phyloP scores from a whole-genome alignment of 2,888 invertebrate species.

The Drosophila koepferae region DNA sequence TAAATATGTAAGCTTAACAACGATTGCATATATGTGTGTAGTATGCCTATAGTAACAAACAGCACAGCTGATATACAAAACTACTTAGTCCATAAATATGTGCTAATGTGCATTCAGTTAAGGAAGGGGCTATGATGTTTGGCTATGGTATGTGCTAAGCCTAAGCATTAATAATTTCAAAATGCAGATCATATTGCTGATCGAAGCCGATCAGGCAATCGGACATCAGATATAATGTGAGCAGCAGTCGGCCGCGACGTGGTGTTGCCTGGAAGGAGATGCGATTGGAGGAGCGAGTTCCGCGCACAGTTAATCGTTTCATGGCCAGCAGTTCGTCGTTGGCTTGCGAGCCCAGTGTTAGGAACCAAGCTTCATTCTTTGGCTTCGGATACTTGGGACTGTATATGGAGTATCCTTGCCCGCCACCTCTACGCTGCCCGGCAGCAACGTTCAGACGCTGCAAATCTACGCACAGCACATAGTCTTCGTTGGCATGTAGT shows the following conservation, averaged over 20 bases:
- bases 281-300: slow-evolving; percentile 85
- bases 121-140: slow-evolving; percentile 8
- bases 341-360: slow-evolving; percentile 91
- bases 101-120: slow-evolving; percentile 11
- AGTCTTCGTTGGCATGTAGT: slow-evolving; percentile 90
- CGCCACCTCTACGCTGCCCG: slow-evolving; percentile 73
- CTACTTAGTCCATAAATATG: slow-evolving; percentile 33
- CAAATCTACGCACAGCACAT: slow-evolving; percentile 88
- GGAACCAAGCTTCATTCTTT: slow-evolving; percentile 98
- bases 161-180: slow-evolving; percentile 85
- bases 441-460: slow-evolving; percentile 86
- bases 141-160: slow-evolving; percentile 13
- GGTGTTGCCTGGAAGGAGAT: slow-evolving; percentile 88
- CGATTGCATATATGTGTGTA: slow-evolving; percentile 7
- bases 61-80: slow-evolving; percentile 22
- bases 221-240: slow-evolving; percentile 94
- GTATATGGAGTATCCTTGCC: slow-evolving; percentile 87
- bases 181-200: slow-evolving; percentile 91
- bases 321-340: slow-evolving; percentile 91
- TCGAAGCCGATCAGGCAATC: slow-evolving; percentile 97
- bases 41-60: slow-evolving; percentile 5
- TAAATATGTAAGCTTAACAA: slow-evolving; percentile 20
- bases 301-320: slow-evolving; percentile 89
- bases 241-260: slow-evolving; percentile 90
- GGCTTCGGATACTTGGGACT: slow-evolving; percentile 95